A percentile compares a stretch with the other conserved stretches of the same genome.
phyloP scores from a whole-genome alignment of 2,797 vertebrate genomes.

The Lutjanus argentimaculatus region DNA sequence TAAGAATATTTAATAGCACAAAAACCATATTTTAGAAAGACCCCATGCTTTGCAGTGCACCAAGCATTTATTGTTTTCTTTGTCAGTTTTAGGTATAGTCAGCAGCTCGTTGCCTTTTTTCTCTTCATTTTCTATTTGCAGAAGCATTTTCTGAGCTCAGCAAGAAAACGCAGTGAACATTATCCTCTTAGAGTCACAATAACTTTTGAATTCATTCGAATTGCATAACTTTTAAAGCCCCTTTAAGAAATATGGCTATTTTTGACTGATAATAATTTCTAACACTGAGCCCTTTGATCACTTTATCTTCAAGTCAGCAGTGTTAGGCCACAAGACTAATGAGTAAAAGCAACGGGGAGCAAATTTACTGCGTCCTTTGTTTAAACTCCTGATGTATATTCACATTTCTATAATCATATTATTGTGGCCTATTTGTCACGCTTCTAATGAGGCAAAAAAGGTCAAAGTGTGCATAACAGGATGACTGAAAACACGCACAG shows the following conservation, averaged over 20 bases:
- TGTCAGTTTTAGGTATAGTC: neutral
- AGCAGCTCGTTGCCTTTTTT: neutral
- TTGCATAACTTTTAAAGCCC: neutral
- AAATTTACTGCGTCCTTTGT: conserved; percentile 5
- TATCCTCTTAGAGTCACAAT: neutral
- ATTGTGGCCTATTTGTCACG: conserved; percentile 55
- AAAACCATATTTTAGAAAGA: neutral
- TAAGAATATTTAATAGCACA: neutral
- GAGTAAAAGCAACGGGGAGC: neutral
- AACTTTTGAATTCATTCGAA: neutral
- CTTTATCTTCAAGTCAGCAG: neutral
- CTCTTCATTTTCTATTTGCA: neutral
- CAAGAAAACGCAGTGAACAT: neutral
- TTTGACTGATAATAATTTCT: neutral
- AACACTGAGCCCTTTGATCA: neutral
- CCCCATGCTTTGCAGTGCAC: neutral
- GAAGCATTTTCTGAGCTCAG: conserved; percentile 1
- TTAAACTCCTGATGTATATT: neutral
- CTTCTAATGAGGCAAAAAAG: conserved; percentile 15
- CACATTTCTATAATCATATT: conserved; percentile 33
- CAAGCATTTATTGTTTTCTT: neutral
- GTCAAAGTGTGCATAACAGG: conserved; percentile 22
- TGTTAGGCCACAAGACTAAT: neutral
- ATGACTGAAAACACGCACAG: conserved; percentile 33
- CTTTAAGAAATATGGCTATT: neutral